Percentiles rank a stretch among this genome's conserved stretches.
phyloP scores from a whole-genome alignment of 2,797 vertebrate species.

The Enteromius afrohamiltoni region DNA sequence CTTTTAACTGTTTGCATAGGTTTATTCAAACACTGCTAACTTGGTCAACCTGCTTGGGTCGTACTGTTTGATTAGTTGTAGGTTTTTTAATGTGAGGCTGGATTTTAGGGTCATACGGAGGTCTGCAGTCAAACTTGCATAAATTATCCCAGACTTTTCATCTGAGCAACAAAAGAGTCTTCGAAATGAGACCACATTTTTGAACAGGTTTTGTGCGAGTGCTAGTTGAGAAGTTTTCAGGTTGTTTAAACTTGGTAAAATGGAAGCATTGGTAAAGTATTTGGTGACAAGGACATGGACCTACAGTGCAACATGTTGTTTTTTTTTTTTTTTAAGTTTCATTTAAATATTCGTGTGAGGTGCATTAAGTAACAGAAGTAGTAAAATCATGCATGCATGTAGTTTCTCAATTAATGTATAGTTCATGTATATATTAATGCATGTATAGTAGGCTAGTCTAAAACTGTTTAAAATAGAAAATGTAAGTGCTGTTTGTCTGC shows the following conservation, averaged over 20 bases:
- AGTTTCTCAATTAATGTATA: too few relatives aligned
- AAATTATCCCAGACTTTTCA: constrained; percentile 71
- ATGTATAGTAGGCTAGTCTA: background rate
- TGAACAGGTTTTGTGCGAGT: background rate
- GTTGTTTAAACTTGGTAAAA: background rate
- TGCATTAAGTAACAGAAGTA: background rate
- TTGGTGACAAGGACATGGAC: background rate
- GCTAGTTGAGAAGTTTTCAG: background rate
- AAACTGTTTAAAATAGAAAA: background rate
- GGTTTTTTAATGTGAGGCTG: constrained; percentile 58
- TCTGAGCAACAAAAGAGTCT: constrained; percentile 68
- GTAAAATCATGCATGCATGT: too few relatives aligned
- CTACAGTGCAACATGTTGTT: too few relatives aligned
- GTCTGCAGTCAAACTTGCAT: constrained; percentile 68
- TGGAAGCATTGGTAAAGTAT: background rate
- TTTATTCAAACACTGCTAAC: background rate
- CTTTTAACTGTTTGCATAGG: background rate
- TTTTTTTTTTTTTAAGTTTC: background rate
- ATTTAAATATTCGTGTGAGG: background rate
- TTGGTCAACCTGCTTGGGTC: background rate
- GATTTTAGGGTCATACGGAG: constrained; percentile 68
- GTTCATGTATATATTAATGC: too few relatives aligned
- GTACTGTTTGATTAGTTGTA: background rate
- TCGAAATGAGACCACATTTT: constrained; percentile 53
- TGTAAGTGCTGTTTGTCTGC: background rate